Base-by-base conservation (phyloP, 1,140 invertebrate genomes). In the Calliopsis andreniformis region DNA sequence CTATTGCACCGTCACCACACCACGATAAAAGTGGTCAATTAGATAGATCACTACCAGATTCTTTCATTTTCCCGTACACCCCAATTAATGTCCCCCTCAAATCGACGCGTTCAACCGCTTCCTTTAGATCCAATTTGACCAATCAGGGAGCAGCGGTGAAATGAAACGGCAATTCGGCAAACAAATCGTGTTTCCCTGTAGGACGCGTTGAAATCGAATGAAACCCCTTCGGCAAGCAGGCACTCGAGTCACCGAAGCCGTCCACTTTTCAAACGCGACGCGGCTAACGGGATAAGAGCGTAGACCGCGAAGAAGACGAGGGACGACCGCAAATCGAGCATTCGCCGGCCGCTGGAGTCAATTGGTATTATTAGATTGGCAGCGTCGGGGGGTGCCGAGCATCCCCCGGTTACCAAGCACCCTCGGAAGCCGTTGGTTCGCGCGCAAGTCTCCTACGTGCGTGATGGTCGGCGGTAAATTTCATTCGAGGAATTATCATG, bases 341-440 rank as follows among this genome's bases (percentile, higher is more conserved):
- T 89, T 88, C 87, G 87, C 77, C 84, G 85, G 79, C 80, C 84
- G 80, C 79, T 84, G 62, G 81, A 92, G 90, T 92, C 90, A 91
- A 92, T 92, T 90, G 91, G 86, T 87, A 87, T 92, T 91, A 92
- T 92, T 92, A 92, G 90, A 92, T 92, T 91, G 90, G 89, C 87
- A 89, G 87, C 88, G 28, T n/a, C 16, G 18, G 63, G 62, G 53
- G 62, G 55, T 35, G 62, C 16, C 47, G 70, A 56, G 35, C 88
- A 90, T 88, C 90, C 87, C 89, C 75, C 80, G 76, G 78, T 64
- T 72, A 73, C 42, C 68, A 39, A 80, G 67, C 77, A 85, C 77
- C 83, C 84, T 85, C 73, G 55, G 39, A 58, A 70, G 61, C 45
- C 42, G 53, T 10, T 39, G 32, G 28, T 66, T 59, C 61, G 64